A percentile compares a stretch with the other conserved stretches of the same genome.
Evolutionary conservation across 2,888 invertebrate species (phyloP).

Genomic region (Malthinus flaveolus): DNA sequence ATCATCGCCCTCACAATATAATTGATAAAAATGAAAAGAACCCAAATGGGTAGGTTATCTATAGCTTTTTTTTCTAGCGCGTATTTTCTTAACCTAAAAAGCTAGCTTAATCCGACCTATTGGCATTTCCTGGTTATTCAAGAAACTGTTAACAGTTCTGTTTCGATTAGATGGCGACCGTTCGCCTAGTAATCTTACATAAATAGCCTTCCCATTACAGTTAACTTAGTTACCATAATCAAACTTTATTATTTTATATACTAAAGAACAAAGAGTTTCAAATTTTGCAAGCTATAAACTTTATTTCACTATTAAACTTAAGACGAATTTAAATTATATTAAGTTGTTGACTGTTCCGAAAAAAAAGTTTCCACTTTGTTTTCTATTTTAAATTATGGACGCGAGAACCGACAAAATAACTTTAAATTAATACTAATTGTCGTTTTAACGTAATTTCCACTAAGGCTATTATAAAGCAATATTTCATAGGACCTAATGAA

Average conservation of each 20-base stretch:
- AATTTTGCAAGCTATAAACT: constrained; percentile 32
- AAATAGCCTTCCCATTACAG: constrained; percentile 28
- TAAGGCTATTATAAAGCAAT: constrained; percentile 16
- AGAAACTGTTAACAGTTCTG: constrained; percentile 18
- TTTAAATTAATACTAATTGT: not conserved
- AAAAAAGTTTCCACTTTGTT: not conserved
- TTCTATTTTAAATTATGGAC: not conserved
- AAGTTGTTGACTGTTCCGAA: constrained; percentile 25
- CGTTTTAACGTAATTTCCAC: not conserved
- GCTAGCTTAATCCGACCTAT: constrained; percentile 5
- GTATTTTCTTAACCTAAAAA: too few relatives aligned
- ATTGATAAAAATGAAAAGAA: not conserved
- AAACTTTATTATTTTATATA: constrained; percentile 40
- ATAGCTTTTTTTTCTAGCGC: not conserved
- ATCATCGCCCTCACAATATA: not conserved
- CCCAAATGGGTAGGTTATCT: not conserved
- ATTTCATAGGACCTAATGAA: constrained; percentile 18
- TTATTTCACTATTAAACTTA: constrained; percentile 40
- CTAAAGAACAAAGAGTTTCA: constrained; percentile 34
- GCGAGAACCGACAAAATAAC: not conserved
- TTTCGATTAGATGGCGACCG: constrained; percentile 27
- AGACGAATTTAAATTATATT: constrained; percentile 29
- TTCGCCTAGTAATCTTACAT: constrained; percentile 25
- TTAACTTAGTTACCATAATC: constrained; percentile 31
- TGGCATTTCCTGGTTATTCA: constrained; percentile 15